Evolutionary conservation across 2,797 vertebrate genomes (phyloP).

Genomic region (Macrochelys suwanniensis): DNA sequence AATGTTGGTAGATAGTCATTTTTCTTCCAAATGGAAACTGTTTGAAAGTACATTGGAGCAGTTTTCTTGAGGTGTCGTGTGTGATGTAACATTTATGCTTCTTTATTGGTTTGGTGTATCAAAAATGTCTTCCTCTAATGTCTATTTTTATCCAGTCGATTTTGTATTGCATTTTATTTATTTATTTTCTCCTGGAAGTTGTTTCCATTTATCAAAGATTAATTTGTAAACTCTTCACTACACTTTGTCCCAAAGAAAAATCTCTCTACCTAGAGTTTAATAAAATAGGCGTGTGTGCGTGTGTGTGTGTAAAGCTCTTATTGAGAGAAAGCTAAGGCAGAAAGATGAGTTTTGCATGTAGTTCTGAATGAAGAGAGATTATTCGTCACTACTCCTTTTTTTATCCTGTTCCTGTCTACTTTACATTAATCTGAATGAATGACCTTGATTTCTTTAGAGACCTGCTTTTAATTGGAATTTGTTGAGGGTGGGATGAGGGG

Average conservation of each 20-base stretch:
- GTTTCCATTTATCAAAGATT: background rate
- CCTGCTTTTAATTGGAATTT: background rate
- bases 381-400: background rate
- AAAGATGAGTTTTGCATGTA: constrained; percentile 10
- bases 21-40: constrained; percentile 58
- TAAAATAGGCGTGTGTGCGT: background rate
- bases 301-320: background rate
- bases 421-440: background rate
- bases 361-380: background rate
- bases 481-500: background rate
- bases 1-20: constrained; percentile 25
- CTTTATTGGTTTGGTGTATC: constrained; percentile 6
- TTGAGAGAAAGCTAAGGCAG: background rate
- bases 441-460: background rate
- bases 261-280: background rate
- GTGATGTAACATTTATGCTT: constrained; percentile 59
- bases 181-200: background rate
- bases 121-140: constrained; percentile 46
- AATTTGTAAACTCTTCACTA: constrained; percentile 22
- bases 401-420: background rate
- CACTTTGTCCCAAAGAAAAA: background rate
- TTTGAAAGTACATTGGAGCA: constrained; percentile 45
- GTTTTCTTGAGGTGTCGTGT: constrained; percentile 39
- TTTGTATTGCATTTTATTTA: constrained; percentile 20
- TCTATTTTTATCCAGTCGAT: constrained; percentile 45